A percentile compares a stretch with the other conserved stretches of the same genome.
Conservation (phyloP, 2,888 invertebrate genomes). For the Hetaerina titia region DNA sequence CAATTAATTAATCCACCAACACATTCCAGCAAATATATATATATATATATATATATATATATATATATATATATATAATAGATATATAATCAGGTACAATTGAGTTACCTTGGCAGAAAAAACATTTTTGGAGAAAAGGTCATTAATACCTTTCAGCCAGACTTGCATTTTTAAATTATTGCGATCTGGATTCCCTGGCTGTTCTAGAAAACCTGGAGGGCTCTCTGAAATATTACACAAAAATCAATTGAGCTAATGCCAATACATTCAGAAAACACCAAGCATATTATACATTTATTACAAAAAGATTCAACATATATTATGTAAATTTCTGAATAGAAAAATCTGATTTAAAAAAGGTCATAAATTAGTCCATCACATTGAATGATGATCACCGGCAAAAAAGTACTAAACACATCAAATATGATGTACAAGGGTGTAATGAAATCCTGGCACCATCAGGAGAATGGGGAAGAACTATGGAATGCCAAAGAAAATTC, state of each 20-base stretch:
- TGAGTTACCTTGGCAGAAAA: constrained; percentile 17
- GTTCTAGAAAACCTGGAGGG: neutral
- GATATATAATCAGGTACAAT: neutral
- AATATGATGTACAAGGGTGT: too few relatives aligned
- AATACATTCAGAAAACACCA: too few relatives aligned
- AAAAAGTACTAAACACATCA: neutral
- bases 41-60: too few relatives aligned
- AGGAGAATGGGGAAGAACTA: too few relatives aligned
- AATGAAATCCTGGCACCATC: too few relatives aligned
- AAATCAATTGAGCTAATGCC: too few relatives aligned
- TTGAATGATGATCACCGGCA: neutral
- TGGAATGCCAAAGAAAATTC: too few relatives aligned
- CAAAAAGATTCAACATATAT: neutral
- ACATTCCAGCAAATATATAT: too few relatives aligned
- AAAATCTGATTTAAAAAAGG: neutral
- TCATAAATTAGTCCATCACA: too few relatives aligned
- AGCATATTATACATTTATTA: neutral
- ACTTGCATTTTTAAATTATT: constrained; percentile 40
- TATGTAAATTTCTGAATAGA: neutral
- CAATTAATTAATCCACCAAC: too few relatives aligned
- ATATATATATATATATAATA: too few relatives aligned
- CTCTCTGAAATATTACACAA: neutral
- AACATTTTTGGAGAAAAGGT: constrained; percentile 4
- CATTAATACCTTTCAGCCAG: constrained; percentile 18
- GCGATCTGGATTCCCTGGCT: neutral